phyloP scores from a whole-genome alignment of 2,113 vertebrate genomes.

The Sisor rabdophorus region DNA sequence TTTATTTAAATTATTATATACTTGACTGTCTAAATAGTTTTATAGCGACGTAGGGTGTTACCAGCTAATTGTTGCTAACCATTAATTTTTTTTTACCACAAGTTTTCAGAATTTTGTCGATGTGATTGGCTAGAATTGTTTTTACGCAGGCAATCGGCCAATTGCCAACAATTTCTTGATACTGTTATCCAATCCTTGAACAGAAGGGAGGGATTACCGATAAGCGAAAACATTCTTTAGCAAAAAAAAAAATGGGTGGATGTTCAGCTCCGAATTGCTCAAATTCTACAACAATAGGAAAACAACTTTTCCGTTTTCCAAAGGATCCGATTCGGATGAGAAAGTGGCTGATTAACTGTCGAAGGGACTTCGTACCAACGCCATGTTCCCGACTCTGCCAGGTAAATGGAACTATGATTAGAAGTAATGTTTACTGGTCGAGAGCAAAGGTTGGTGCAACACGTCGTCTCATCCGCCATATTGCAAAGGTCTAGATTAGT shows the following conservation, averaged over 20 bases:
- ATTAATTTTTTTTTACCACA: neutral
- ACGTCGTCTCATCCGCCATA: neutral
- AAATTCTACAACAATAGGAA: conserved; percentile 74
- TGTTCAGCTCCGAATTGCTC: conserved; percentile 77
- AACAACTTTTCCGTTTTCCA: conserved; percentile 75
- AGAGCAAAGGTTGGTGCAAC: neutral
- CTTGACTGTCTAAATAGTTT: conserved; percentile 10
- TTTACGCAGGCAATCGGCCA: neutral
- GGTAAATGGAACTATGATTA: conserved; percentile 49
- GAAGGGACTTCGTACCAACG: conserved; percentile 73
- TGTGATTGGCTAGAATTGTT: conserved; percentile 1
- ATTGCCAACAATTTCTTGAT: neutral
- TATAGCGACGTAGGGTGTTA: conserved; percentile 29
- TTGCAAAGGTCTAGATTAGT: neutral
- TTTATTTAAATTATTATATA: conserved; percentile 4
- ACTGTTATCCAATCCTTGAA: neutral
- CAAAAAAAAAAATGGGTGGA: conserved; percentile 65
- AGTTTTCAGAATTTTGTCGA: neutral
- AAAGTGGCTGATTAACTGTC: conserved; percentile 75
- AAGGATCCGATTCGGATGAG: conserved; percentile 71
- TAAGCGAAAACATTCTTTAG: conserved; percentile 27
- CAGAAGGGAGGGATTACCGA: conserved; percentile 18
- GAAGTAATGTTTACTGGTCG: neutral
- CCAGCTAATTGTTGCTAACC: neutral
- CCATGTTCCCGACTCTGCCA: conserved; percentile 76